Conservation (phyloP, 2,797 vertebrate genomes). For the Manis crassicaudata region DNA sequence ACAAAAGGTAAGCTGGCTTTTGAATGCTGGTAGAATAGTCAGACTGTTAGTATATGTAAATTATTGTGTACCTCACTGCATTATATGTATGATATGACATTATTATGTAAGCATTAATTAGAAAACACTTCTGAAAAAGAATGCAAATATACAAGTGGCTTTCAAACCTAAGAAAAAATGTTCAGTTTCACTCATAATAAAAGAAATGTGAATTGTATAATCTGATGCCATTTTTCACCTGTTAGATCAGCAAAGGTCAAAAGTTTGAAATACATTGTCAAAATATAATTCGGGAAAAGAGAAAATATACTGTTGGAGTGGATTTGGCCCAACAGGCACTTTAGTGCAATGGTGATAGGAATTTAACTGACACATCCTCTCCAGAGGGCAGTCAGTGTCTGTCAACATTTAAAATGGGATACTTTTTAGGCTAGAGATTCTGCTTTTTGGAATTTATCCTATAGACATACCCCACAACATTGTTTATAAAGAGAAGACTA, state of each 20-base stretch:
- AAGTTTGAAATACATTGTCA: background rate
- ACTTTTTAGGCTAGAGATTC: background rate
- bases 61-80: background rate
- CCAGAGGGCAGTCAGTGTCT: background rate
- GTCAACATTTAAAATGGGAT: background rate
- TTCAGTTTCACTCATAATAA: background rate
- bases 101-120: background rate
- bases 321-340: background rate
- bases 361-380: background rate
- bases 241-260: background rate
- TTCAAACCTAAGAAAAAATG: slow-evolving; percentile 35
- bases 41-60: background rate
- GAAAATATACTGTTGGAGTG: background rate
- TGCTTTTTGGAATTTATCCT: background rate
- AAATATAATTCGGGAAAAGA: background rate
- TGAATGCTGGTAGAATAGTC: background rate
- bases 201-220: background rate
- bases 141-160: background rate
- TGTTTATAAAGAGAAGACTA: background rate
- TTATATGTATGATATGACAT: background rate
- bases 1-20: background rate
- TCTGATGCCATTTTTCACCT: background rate
- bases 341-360: background rate
- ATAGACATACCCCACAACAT: background rate
- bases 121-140: slow-evolving; percentile 22